Evolutionary conservation across 2,113 vertebrate genomes (phyloP).

Genomic region (Zeus faber): DNA sequence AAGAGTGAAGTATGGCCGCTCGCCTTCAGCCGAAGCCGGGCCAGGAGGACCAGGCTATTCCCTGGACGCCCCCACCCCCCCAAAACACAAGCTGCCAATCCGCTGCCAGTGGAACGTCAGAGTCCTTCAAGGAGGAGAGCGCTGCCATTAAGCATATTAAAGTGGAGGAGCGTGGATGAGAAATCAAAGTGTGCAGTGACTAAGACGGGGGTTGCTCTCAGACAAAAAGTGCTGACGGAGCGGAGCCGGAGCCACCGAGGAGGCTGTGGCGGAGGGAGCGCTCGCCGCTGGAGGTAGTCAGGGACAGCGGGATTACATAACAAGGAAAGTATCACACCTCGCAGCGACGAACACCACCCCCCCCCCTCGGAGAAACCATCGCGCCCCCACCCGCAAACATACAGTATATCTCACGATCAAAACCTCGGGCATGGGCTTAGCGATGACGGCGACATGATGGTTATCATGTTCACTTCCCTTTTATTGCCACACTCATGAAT

Average conservation of each 20-base stretch:
- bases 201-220: conserved; percentile 41
- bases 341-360: conserved; percentile 8
- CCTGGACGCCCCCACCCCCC: conserved; percentile 4
- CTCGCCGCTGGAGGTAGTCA: conserved; percentile 46
- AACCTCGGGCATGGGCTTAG: no score
- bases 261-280: conserved; percentile 25
- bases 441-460: no score
- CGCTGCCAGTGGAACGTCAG: conserved; percentile 22
- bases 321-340: conserved; percentile 34
- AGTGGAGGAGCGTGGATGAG: conserved; percentile 45
- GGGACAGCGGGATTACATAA: conserved; percentile 54
- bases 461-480: no score
- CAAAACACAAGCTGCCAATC: conserved; percentile 33
- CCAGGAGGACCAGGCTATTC: conserved; percentile 3
- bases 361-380: no score
- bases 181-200: conserved; percentile 48
- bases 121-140: conserved; percentile 27
- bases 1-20: conserved; percentile 31
- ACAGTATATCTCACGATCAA: no score
- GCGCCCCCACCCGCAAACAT: no score
- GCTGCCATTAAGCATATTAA: conserved; percentile 45
- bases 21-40: conserved; percentile 10
- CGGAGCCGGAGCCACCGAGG: conserved; percentile 27
- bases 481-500: no score
- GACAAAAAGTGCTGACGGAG: conserved; percentile 47